Evolutionary conservation across 53 echinoderm and acorn worm species (phyloP), one percentile per base, ranked within the genome.

Genomic region (Crossaster papposus): DNA sequence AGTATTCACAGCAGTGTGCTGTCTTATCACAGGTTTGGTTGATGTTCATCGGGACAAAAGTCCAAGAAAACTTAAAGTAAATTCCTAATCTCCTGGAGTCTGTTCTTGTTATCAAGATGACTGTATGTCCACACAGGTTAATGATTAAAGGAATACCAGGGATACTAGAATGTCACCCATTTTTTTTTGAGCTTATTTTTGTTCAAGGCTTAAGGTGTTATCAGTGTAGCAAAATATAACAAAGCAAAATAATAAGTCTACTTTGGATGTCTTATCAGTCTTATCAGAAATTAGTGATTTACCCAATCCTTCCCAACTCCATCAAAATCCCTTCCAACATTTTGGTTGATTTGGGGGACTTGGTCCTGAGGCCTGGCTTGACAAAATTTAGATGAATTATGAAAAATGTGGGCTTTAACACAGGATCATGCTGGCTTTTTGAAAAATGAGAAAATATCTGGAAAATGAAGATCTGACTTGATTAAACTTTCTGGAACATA

Each of bases 61-160:
- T 75, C 36, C 64, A 87, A 87, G 87, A 76, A 75, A 87, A 77
- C 87, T 87, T 54, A 30, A 87, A 87, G 87, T 87, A 77, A 87
- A 62, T 36, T 38, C 77, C 28, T 87, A 87, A 87, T 87, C 87
- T 30, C 87, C 87, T 87, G 51, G 76, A 77, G 58, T 55, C 26
- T 58, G 37, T 28, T 20, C 65, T 22, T 75, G 34, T 87, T 76
- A 87, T 87, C 87, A 87, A 77, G 75, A 87, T 87, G 87, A 76
- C 53, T 77, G 54, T 75, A 76, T 75, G 36, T 87, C 77, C 54
- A 37, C 64, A 54, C 35, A 29, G 58, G 87, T 87, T 87, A 87
- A 87, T 87, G 87, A 87, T 87, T 87, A 77, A 54, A 55, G 58
- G n/a, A 80, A 80, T 80, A 24, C 38, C 58, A 23, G 24, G 77